Evolutionary conservation across 1,140 invertebrate species (phyloP).

Genomic region (Drosophila santomea): DNA sequence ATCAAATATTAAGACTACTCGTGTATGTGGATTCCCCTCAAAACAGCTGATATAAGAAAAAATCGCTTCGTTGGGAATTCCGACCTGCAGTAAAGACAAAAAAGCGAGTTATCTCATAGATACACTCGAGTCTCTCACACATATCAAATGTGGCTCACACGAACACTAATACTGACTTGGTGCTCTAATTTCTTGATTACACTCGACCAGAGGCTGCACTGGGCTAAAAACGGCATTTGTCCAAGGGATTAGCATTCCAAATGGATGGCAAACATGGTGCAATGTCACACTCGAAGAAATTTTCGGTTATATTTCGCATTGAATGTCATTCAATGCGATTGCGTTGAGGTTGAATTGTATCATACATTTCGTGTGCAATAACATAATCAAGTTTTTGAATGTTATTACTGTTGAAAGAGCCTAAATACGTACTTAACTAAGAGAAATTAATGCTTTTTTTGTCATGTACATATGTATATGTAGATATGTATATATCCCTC

Average conservation of each 20-base stretch:
- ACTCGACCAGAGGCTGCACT: conserved; percentile 48
- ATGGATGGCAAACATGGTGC: conserved; percentile 58
- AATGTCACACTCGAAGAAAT: conserved; percentile 23
- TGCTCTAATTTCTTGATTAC: conserved; percentile 80
- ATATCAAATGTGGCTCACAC: conserved; percentile 21
- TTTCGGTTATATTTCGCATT: background rate
- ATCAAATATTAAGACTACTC: no score
- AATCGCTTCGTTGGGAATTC: conserved; percentile 50
- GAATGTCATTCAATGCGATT: no score
- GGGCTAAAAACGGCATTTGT: conserved; percentile 46
- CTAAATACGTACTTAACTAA: no score
- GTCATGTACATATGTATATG: background rate
- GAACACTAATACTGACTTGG: conserved; percentile 4
- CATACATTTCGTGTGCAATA: no score
- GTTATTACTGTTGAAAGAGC: no score
- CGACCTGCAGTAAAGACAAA: conserved; percentile 25
- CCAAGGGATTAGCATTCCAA: conserved; percentile 67
- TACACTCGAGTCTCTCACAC: conserved; percentile 21
- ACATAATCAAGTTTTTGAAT: no score
- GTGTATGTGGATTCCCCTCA: background rate
- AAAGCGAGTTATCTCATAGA: conserved; percentile 38
- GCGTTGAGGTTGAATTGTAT: no score
- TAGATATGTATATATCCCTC: no score
- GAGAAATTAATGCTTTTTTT: background rate
- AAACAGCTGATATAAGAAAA: conserved; percentile 69